These are phyloP conservation scores for Parauchenoglanis ngamensis DNA, from an alignment of 2,797 vertebrate genomes.

Conservation along the genomic window DNA sequence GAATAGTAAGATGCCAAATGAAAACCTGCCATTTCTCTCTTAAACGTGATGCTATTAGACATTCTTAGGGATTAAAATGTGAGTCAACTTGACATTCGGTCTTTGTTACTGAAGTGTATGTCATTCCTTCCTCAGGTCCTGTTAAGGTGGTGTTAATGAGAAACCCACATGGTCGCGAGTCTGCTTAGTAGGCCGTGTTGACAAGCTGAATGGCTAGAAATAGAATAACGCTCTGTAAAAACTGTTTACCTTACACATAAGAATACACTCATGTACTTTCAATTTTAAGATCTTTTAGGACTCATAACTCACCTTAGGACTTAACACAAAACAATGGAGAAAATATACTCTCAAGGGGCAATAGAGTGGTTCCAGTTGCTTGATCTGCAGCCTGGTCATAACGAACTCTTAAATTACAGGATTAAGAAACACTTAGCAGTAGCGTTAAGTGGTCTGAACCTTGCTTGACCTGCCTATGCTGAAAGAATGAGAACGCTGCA, in stretches of 20 bases:
- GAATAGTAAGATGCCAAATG: constrained; percentile 9
- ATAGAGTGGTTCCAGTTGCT: background rate
- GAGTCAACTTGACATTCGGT: constrained; percentile 11
- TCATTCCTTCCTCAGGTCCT: constrained; percentile 19
- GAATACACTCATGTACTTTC: background rate
- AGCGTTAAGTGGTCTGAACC: constrained; percentile 42
- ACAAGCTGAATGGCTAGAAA: constrained; percentile 58
- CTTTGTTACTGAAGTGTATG: constrained; percentile 21
- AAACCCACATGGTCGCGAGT: constrained; percentile 50
- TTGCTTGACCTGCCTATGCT: background rate
- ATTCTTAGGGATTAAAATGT: background rate
- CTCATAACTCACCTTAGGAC: background rate
- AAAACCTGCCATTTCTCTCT: constrained; percentile 13
- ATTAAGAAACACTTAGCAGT: constrained; percentile 58
- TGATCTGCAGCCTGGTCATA: constrained; percentile 1
- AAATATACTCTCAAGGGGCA: background rate
- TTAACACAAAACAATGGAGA: background rate
- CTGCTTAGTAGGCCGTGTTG: constrained; percentile 46
- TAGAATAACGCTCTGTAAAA: constrained; percentile 13
- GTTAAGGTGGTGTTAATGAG: constrained; percentile 47
- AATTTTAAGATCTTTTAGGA: background rate
- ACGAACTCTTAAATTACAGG: constrained; percentile 35
- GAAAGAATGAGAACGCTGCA: background rate
- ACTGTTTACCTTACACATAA: constrained; percentile 57
- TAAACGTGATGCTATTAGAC: constrained; percentile 9